Conservation (phyloP, 2,888 invertebrate species). For the Germaria angustata region DNA sequence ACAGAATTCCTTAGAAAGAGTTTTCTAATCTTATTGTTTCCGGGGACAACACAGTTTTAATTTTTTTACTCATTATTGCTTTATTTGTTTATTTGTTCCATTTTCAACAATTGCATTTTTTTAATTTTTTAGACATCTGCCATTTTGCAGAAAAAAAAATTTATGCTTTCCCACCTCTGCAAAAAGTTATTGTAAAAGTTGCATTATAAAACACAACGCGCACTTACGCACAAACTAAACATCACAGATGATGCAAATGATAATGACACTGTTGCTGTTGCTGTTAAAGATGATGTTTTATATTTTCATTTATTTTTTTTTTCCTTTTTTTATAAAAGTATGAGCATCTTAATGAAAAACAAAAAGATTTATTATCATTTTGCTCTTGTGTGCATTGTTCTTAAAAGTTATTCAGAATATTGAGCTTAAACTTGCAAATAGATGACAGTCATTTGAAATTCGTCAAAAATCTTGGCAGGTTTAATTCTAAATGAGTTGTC, state of each 20-base stretch:
- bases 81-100: no score
- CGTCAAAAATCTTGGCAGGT: neutral
- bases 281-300: conserved; percentile 21
- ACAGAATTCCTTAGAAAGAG: no score
- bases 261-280: conserved; percentile 40
- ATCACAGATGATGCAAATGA: conserved; percentile 42
- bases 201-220: neutral
- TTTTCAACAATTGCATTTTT: no score
- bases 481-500: neutral
- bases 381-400: conserved; percentile 14
- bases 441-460: neutral
- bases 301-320: neutral
- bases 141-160: no score
- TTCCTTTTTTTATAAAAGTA: neutral
- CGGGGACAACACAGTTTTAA: no score
- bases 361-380: conserved; percentile 25
- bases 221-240: neutral
- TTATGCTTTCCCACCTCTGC: conserved; percentile 19
- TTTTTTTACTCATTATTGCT: no score
- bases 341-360: conserved; percentile 15
- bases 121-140: no score
- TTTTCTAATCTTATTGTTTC: no score
- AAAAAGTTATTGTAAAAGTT: neutral
- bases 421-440: neutral
- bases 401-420: conserved; percentile 22